Evolutionary conservation across 2,113 vertebrate genomes (phyloP).

Genomic region (Rhea americana): DNA sequence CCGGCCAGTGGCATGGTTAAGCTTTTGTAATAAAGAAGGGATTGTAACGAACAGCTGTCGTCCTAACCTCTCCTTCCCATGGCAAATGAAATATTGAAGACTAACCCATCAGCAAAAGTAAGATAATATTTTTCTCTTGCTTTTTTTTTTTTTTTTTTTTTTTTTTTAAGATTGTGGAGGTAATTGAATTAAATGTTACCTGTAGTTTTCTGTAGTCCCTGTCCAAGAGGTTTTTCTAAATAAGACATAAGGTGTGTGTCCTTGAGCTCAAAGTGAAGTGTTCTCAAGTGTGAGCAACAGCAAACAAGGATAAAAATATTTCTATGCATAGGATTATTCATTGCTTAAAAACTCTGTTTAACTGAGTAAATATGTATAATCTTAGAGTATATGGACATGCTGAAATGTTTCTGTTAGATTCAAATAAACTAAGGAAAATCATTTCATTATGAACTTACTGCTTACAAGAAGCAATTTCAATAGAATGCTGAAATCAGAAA

Average conservation of each 20-base stretch:
- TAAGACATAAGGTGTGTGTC: background rate
- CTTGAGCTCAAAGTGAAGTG: constrained; percentile 17
- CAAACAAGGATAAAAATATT: constrained; percentile 39
- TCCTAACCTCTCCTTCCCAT: background rate
- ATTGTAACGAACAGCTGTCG: constrained; percentile 55
- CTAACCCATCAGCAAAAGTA: constrained; percentile 33
- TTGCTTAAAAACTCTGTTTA: constrained; percentile 10
- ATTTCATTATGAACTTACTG: background rate
- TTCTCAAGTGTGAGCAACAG: background rate
- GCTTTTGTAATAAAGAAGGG: constrained; percentile 50
- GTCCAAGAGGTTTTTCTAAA: background rate
- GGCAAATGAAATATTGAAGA: constrained; percentile 35
- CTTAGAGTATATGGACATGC: background rate
- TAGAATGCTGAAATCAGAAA: background rate
- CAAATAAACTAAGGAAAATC: constrained; percentile 25
- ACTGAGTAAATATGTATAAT: constrained; percentile 23
- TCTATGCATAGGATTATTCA: background rate
- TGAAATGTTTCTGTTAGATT: constrained; percentile 17
- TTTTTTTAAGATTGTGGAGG: background rate
- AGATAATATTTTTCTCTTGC: constrained; percentile 50
- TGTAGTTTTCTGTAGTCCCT: background rate
- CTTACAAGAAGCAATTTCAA: constrained; percentile 39
- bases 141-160: background rate
- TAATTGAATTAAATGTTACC: background rate
- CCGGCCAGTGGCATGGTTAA: constrained; percentile 58